These are phyloP conservation scores for Archegozetes longisetosus DNA, from an alignment of 1,140 invertebrate species.

Conservation along the genomic window DNA sequence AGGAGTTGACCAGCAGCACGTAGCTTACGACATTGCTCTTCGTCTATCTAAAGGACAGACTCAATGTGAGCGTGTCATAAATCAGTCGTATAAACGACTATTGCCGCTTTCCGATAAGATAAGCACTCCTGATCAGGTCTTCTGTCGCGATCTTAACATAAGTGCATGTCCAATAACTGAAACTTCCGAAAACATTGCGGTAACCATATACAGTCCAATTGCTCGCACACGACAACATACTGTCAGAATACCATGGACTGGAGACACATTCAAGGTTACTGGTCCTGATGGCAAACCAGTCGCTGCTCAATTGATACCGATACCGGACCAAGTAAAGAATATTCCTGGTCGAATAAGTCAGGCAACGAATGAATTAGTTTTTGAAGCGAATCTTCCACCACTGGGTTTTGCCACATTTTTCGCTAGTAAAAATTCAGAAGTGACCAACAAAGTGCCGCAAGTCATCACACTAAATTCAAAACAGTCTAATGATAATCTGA, in stretches of 20 bases:
- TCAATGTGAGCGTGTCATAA: constrained; percentile 30
- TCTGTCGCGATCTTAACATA: constrained; percentile 44
- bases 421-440: constrained; percentile 20
- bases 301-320: constrained; percentile 28
- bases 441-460: background rate
- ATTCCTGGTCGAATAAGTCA: constrained; percentile 28
- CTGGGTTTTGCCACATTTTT: constrained; percentile 32
- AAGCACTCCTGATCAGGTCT: constrained; percentile 23
- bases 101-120: constrained; percentile 31
- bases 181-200: constrained; percentile 39
- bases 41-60: constrained; percentile 24
- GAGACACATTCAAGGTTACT: constrained; percentile 40
- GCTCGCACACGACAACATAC: constrained; percentile 41
- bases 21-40: constrained; percentile 65
- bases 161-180: constrained; percentile 42
- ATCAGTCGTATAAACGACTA: constrained; percentile 30
- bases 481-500: constrained; percentile 6
- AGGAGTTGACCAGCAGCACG: constrained; percentile 81
- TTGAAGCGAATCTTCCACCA: constrained; percentile 26
- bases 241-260: constrained; percentile 47
- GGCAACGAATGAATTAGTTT: constrained; percentile 30
- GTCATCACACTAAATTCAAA: background rate
- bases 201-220: constrained; percentile 65
- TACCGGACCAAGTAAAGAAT: constrained; percentile 22
- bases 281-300: constrained; percentile 37